phyloP scores from a whole-genome alignment of 2,113 vertebrate genomes.

The Halcyon senegalensis region DNA sequence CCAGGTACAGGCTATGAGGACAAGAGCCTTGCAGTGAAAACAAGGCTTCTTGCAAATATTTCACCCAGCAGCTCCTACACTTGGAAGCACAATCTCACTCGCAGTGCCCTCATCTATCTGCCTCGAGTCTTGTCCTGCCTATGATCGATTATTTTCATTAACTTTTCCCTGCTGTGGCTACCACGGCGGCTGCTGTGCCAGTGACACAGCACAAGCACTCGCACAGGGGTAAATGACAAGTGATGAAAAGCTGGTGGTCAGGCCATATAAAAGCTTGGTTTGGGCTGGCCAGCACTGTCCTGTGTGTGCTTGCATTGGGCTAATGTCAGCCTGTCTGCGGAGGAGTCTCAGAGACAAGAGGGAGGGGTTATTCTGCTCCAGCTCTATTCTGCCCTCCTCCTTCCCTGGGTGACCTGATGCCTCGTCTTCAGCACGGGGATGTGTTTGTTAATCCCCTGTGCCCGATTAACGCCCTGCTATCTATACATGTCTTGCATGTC shows the following conservation, averaged over 20 bases:
- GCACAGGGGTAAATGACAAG: background rate
- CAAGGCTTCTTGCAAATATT: background rate
- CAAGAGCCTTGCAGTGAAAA: background rate
- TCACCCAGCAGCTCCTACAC: background rate
- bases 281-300: background rate
- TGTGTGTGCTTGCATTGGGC: background rate
- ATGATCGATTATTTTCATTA: conserved; percentile 26
- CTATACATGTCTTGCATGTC: background rate
- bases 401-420: background rate
- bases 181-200: background rate
- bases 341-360: background rate
- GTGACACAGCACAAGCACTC: background rate
- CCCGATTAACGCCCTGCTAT: background rate
- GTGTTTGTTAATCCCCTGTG: background rate
- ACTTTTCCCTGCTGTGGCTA: background rate
- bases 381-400: background rate
- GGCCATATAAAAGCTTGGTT: background rate
- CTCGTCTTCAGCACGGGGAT: background rate
- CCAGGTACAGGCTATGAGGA: background rate
- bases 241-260: background rate
- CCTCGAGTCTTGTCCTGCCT: background rate
- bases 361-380: background rate
- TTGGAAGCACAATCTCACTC: background rate
- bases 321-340: background rate
- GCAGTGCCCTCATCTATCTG: background rate